Base-by-base conservation (phyloP, 2,113 vertebrate genomes). In the Procavia capensis region DNA sequence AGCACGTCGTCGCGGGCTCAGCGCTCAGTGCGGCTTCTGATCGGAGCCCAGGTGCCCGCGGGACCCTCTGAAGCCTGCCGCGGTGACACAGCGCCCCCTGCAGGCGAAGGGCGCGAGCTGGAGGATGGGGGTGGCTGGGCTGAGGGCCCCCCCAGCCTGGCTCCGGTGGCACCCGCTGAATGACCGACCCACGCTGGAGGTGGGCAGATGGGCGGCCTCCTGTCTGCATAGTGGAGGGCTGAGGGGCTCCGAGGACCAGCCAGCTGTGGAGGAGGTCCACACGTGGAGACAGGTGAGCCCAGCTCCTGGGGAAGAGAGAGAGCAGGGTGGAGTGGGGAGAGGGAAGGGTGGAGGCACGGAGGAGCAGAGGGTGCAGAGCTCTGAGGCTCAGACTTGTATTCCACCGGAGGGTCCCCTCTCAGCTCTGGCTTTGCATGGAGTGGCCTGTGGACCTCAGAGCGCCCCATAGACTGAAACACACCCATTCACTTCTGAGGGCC, bases 1-100 rank as follows among this genome's bases (percentile, higher is more conserved):
- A n/a, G 59, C 94, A 27, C 93, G 72, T 87, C 54, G 0, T 91
- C 17, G 14, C 85, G 84, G 92, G 57, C 88, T 66, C 91, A 78
- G 31, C 54, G 36, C 79, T 81, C 70, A 57, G 72, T 7, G 22
- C 43, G 4, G 50, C n/a, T 8, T n/a, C 0, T 0, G 64, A 87
- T 45, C 88, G 64, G 81, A 79, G 43, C 87, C 34, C 36, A 25
- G 0, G 93, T 0, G 24, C 92, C 78, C 27, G 36, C 54, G 11
- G 83, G 63, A 63, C 83, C 1, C 0, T 47, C 72, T 63, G 2
- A 29, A 24, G 86, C 68, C 50, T 78, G 78, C 36, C 0, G 34
- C 14, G 0, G 5, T 5, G 19, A 16, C 41, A 2, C 5, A 16
- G 20, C 47, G 66, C 24, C 79, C 17, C 3, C 1, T 0, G 24